Base-by-base conservation (phyloP, 2,113 vertebrate genomes). In the Eudyptes chrysolophus region DNA sequence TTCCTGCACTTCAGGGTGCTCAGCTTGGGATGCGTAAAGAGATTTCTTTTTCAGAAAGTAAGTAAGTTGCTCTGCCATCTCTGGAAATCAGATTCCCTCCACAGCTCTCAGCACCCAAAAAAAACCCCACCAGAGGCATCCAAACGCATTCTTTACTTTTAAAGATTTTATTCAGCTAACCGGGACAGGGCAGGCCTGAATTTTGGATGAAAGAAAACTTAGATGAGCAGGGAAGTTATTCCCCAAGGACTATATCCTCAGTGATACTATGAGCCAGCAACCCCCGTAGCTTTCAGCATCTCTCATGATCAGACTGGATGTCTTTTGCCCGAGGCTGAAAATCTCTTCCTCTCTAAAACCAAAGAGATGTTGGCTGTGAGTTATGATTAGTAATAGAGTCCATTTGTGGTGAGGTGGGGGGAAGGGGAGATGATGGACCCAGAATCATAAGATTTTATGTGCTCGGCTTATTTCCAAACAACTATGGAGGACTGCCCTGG, bases 291-390 rank as follows among this genome's bases (percentile, higher is more conserved):
- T 95, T 96, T 97, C 97, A 97, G 96, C 90, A 94, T 97, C 95
- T 97, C 96, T 97, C 92, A 81, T 96, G 97, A 97, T 97, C 97
- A 97, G 95, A 97, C 96, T 97, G 88, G 92, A 97, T 95, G 92
- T 96, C 92, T 97, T 96, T 97, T 95, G 97, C 97, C 97, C 0
- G 97, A 97, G 97, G 97, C 97, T 96, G 96, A 97, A 97, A 97
- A 97, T 95, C 89, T 94, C 92, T 95, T 92, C 97, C 95, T 95
- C 83, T 96, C 96, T 96, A 95, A 92, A 97, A 96, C 96, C 94
- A 97, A 96, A 97, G 95, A 92, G 88, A 95, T 94, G 79, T 92
- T 97, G 94, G 94, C 94, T 97, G 95, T 94, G 96, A 97, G 96
- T 97, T 97, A 86, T 95, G 97, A 97, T 95, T 97, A 97, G 96